A percentile compares a stretch with the other conserved stretches of the same genome.
phyloP scores from a whole-genome alignment of 2,797 vertebrate species.

The Enteromius thamalakanensis region DNA sequence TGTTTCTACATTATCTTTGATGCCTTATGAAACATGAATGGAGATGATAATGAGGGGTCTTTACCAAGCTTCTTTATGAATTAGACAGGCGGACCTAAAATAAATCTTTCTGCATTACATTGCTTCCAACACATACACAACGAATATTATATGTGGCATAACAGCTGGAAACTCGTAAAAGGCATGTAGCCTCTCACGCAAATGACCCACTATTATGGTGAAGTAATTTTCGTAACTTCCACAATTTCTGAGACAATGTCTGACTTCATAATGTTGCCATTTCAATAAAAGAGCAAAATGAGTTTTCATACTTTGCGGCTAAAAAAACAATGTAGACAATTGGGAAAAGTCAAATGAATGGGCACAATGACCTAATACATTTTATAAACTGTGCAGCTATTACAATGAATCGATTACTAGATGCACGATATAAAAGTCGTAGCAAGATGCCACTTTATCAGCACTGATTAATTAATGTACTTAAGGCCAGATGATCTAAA shows the following conservation, averaged over 20 bases:
- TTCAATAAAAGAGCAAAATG: conserved; percentile 20
- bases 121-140: not conserved
- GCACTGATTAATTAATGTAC: not conserved
- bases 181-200: not conserved
- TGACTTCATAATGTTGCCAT: conserved; percentile 21
- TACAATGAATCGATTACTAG: not conserved
- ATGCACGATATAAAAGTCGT: conserved; percentile 4
- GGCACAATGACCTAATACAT: not conserved
- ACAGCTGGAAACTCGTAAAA: conserved; percentile 4
- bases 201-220: not conserved
- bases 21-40: conserved; percentile 71
- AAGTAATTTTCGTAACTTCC: conserved; percentile 26
- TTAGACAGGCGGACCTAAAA: conserved; percentile 15
- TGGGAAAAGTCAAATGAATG: conserved; percentile 7
- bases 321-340: conserved; percentile 11
- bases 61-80: conserved; percentile 56
- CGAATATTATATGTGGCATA: conserved; percentile 17
- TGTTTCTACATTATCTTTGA: conserved; percentile 71
- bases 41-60: conserved; percentile 66
- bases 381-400: conserved; percentile 14
- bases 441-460: not conserved
- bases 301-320: conserved; percentile 7
- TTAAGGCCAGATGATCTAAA: not conserved
- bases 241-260: conserved; percentile 8
- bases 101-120: not conserved